These are phyloP conservation scores for Ptilorrhoa leucosticta DNA, from an alignment of 2,113 vertebrate species.

Conservation along the genomic window DNA sequence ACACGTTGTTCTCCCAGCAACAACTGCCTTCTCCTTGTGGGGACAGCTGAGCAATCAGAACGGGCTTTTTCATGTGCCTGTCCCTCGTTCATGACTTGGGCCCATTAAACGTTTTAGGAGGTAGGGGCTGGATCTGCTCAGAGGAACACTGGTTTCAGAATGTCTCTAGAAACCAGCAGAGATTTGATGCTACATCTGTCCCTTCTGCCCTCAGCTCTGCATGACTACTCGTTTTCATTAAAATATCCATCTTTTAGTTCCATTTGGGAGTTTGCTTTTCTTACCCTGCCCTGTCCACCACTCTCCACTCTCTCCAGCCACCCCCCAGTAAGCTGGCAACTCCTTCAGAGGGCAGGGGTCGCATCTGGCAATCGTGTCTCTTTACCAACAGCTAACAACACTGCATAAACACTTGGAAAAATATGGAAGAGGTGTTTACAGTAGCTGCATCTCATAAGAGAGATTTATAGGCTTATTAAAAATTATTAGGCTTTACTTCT, in stretches of 20 bases:
- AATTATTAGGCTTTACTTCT: slow-evolving; percentile 58
- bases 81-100: neutral
- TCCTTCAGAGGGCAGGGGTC: neutral
- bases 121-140: neutral
- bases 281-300: neutral
- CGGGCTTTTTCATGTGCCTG: rapidly evolving
- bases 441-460: slow-evolving; percentile 47
- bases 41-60: neutral
- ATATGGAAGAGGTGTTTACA: slow-evolving; percentile 58
- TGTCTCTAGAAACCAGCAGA: neutral
- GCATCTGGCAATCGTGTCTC: neutral
- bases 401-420: slow-evolving; percentile 50
- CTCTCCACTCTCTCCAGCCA: neutral
- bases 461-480: slow-evolving; percentile 68
- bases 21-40: neutral
- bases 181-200: neutral
- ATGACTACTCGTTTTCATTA: neutral
- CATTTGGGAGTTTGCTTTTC: neutral
- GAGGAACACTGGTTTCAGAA: neutral
- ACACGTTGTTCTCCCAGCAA: neutral
- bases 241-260: neutral
- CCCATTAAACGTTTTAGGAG: neutral
- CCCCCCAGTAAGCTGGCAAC: neutral
- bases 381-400: slow-evolving; percentile 42
- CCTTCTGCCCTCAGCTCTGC: neutral